These are phyloP conservation scores for Mythimna lalbum DNA, from an alignment of 2,888 invertebrate genomes.

Conservation along the genomic window DNA sequence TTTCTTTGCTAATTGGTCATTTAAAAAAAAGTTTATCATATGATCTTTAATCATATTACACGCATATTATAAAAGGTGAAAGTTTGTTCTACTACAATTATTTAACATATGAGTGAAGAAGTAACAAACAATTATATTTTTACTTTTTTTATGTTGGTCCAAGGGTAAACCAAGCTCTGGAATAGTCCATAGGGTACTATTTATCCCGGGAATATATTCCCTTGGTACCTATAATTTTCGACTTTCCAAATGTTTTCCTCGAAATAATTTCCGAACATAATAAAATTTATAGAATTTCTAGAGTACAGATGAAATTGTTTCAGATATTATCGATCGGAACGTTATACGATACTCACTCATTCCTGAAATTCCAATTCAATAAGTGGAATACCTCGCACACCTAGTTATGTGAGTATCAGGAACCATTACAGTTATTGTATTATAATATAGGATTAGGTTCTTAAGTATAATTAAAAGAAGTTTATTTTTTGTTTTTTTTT, in stretches of 20 bases:
- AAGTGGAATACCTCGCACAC: neutral
- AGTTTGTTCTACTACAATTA: neutral
- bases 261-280: neutral
- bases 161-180: no score
- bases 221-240: no score
- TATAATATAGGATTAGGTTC: no score
- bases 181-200: no score
- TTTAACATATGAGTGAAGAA: no score
- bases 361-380: constrained; percentile 1
- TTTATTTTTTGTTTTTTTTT: no score
- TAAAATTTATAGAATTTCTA: neutral
- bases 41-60: no score
- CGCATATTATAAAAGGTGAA: no score
- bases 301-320: neutral
- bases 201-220: no score
- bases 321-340: neutral
- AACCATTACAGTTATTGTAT: neutral
- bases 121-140: no score
- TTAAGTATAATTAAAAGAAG: no score
- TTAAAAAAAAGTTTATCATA: neutral
- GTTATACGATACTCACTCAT: neutral
- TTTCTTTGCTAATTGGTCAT: neutral
- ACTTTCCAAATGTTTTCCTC: neutral
- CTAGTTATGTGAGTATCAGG: neutral
- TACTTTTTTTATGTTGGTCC: no score